A percentile compares a stretch with the other conserved stretches of the same genome.
Evolutionary conservation across 2,888 invertebrate species (phyloP).

Genomic region (Bruchidius siliquastri): DNA sequence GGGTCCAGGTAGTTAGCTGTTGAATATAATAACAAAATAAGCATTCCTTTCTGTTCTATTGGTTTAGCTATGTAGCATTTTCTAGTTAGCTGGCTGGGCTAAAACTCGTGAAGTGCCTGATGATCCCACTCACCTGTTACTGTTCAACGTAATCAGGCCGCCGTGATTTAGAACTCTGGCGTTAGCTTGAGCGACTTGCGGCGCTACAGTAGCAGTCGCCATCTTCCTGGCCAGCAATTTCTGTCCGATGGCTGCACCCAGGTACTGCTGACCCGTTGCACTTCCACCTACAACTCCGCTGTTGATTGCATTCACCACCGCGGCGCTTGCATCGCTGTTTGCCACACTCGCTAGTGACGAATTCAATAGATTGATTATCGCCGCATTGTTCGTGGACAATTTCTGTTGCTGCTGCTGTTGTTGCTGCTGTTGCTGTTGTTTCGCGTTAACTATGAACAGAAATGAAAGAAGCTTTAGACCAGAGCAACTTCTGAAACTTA

Average conservation of each 20-base stretch:
- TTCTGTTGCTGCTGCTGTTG: constrained; percentile 28
- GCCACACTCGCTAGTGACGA: constrained; percentile 64
- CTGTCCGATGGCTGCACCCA: not conserved
- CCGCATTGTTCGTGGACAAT: constrained; percentile 56
- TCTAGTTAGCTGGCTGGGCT: too few species aligned
- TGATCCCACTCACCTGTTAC: constrained; percentile 34
- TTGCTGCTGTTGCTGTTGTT: constrained; percentile 32
- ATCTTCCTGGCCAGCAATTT: constrained; percentile 1
- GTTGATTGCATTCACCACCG: constrained; percentile 49
- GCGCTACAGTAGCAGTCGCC: not conserved
- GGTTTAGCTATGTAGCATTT: too few species aligned
- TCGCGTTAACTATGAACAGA: constrained; percentile 34
- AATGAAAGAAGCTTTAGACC: too few species aligned
- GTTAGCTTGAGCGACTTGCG: constrained; percentile 25
- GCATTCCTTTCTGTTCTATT: too few species aligned
- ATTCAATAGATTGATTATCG: constrained; percentile 72
- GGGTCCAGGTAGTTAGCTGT: too few species aligned
- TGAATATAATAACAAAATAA: too few species aligned
- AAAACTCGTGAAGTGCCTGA: constrained; percentile 2
- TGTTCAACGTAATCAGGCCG: constrained; percentile 46
- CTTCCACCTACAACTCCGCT: constrained; percentile 16
- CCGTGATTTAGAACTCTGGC: constrained; percentile 33
- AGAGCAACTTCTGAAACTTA: too few species aligned
- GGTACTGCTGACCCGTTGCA: not conserved
- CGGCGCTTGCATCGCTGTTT: constrained; percentile 57